A percentile compares a stretch with the other conserved stretches of the same genome.
These are phyloP conservation scores for Mayetiola destructor DNA, from an alignment of 2,888 invertebrate species.

Conservation along the genomic window DNA sequence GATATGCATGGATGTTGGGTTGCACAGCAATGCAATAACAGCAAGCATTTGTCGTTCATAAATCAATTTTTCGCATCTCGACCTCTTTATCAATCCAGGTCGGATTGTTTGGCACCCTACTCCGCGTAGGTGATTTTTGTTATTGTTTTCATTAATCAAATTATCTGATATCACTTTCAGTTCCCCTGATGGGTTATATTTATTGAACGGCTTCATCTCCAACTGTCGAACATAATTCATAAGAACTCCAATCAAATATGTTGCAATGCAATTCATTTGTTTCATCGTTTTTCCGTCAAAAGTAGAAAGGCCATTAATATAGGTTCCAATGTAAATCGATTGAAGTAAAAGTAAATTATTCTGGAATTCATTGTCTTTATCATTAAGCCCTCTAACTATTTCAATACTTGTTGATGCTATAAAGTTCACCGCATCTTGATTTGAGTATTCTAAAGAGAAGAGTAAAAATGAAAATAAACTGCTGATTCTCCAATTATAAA, in stretches of 20 bases:
- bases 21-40: not conserved
- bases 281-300: not conserved
- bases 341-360: not conserved
- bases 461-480: not conserved
- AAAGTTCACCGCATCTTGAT: not conserved
- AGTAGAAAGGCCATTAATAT: not conserved
- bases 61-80: not conserved
- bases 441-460: not conserved
- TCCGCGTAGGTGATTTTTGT: not conserved
- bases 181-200: not conserved
- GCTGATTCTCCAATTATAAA: no score
- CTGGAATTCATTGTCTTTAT: not conserved
- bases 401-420: not conserved
- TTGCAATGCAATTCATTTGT: not conserved
- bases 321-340: not conserved
- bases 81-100: not conserved
- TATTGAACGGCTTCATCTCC: not conserved
- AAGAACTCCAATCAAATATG: not conserved
- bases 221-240: not conserved
- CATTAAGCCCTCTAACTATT: not conserved
- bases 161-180: not conserved
- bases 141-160: no score
- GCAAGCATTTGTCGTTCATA: not conserved
- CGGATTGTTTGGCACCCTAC: not conserved
- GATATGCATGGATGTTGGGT: no score